Evolutionary conservation across 1,140 invertebrate species (phyloP).

Genomic region (Drosophila varians): DNA sequence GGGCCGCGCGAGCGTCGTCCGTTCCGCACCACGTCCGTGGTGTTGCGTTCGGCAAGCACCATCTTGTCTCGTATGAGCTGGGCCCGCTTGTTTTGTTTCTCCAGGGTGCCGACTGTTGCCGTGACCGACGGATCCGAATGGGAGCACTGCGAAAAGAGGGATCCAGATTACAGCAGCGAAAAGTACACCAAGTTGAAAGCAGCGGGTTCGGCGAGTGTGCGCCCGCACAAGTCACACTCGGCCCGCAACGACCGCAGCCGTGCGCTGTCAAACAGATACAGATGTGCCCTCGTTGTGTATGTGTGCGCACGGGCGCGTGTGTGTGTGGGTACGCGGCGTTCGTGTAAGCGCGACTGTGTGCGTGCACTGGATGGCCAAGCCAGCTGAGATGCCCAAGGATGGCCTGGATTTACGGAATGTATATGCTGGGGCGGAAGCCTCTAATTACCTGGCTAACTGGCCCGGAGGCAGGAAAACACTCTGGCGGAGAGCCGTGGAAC

Average conservation of each 20-base stretch:
- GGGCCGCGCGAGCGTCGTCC: constrained; percentile 93
- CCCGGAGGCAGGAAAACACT: background rate
- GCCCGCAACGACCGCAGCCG: constrained; percentile 43
- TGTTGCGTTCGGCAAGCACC: constrained; percentile 94
- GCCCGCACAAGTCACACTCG: constrained; percentile 59
- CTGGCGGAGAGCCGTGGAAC: background rate
- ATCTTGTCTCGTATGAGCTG: constrained; percentile 85
- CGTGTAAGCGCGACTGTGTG: constrained; percentile 15
- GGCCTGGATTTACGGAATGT: background rate
- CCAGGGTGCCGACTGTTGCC: constrained; percentile 55
- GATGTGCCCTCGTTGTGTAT: background rate
- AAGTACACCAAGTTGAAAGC: constrained; percentile 59
- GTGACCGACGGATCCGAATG: constrained; percentile 18
- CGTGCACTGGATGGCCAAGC: constrained; percentile 48
- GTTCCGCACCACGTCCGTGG: constrained; percentile 90
- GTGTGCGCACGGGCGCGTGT: background rate
- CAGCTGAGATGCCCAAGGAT: constrained; percentile 56
- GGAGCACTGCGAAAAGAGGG: constrained; percentile 3
- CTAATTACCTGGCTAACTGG: constrained; percentile 21
- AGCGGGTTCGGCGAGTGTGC: constrained; percentile 50
- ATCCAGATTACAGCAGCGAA: constrained; percentile 1
- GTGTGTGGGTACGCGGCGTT: background rate
- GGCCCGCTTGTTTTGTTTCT: constrained; percentile 80
- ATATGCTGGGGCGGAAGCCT: background rate
- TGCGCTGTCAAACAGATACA: constrained; percentile 56